Base-by-base conservation (phyloP, 2,888 invertebrate species). In the Tethea ocularis region DNA sequence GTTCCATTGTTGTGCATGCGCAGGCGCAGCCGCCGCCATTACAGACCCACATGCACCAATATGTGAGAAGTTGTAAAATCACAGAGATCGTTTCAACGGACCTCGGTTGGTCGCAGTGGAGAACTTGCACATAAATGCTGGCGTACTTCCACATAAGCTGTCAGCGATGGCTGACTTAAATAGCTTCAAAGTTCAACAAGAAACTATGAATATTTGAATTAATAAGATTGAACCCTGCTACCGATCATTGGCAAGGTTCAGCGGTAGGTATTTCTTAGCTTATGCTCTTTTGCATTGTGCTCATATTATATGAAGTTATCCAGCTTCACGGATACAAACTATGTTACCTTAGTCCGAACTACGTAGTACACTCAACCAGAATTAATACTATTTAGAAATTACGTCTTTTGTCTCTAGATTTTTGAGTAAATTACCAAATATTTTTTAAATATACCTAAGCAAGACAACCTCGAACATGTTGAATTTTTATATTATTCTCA, bases 1-100 rank as follows among this genome's bases (percentile, higher is more conserved):
- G 90, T 83, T 83, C 91, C 87, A 93, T 93, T 93, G 92, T 92
- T 82, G 80, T 68, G 69, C 72, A 63, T 46, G 46, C 20, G 46
- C 46, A 46, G 46, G 46, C 46, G 20, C 46, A 46, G 46, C 46
- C 58, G 73, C 75, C 75, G 75, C 80, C 78, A 80, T 80, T 80
- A 83, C 75, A 66, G 70, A 76, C 88, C 88, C 80, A 75, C 84
- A 81, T 84, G 74, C 66, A 57, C 46, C 67, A 70, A 72, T 70
- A 66, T 67, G 61, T 61, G 66, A 74, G 61, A 69, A 68, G 80
- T 75, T 75, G 81, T 85, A 82, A 84, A 86, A 82, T 81, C 80
- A 74, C 75, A 61, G 67, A 71, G 74, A 74, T 72, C 75, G 61
- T 78, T 75, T 75, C 74, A 54, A 46, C 46, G 20, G 46, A 46